Percentiles rank a stretch among this genome's conserved stretches.
Evolutionary conservation across 2,797 vertebrate genomes (phyloP).

Genomic region (Antrozous pallidus): DNA sequence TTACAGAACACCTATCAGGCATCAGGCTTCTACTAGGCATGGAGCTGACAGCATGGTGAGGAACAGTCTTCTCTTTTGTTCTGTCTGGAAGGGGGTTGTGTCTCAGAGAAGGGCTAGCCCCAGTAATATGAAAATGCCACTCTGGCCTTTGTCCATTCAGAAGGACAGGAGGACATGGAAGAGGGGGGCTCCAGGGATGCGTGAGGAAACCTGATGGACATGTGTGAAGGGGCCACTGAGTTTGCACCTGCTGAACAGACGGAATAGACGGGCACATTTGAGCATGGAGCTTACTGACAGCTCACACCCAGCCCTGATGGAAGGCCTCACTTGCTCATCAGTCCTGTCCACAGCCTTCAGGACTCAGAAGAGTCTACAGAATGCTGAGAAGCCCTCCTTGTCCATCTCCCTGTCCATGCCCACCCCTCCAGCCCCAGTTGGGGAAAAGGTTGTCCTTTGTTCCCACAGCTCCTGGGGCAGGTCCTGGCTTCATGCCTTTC

Average conservation of each 20-base stretch:
- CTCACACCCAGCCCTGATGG: not conserved
- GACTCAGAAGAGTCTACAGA: not conserved
- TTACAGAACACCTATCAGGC: not conserved
- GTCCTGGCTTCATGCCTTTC: not conserved
- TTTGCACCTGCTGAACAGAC: not conserved
- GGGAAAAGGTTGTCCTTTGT: not conserved
- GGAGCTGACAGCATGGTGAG: not conserved
- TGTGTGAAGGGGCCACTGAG: not conserved
- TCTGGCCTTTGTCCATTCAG: not conserved
- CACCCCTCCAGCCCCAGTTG: not conserved
- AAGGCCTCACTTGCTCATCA: not conserved
- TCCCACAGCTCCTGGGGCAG: not conserved
- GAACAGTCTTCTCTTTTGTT: not conserved
- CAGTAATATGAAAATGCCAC: not conserved
- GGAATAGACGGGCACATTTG: not conserved
- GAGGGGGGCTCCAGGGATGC: too few species aligned
- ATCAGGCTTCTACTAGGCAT: not conserved
- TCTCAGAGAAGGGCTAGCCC: not conserved
- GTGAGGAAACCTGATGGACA: not conserved
- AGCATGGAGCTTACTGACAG: not conserved
- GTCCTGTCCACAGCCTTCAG: not conserved
- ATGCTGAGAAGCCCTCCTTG: not conserved
- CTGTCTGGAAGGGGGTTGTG: not conserved
- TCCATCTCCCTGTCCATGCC: rapidly evolving
- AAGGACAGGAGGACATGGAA: not conserved